These are phyloP conservation scores for Anastatus disparis DNA, from an alignment of 1,140 invertebrate genomes.

Conservation along the genomic window DNA sequence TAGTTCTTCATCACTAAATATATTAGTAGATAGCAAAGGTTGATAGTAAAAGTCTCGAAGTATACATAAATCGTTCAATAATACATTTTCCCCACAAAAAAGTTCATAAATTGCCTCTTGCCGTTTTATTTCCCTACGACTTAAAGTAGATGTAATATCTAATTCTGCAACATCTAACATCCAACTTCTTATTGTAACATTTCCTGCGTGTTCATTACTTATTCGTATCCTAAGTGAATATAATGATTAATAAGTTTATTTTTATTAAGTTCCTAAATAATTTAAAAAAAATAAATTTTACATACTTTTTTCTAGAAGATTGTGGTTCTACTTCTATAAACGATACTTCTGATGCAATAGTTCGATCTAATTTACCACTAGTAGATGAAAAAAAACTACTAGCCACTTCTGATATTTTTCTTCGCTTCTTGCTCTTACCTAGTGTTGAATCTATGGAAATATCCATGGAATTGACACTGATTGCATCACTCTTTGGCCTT, in stretches of 20 bases:
- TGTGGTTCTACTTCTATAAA: conserved; percentile 51
- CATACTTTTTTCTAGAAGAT: conserved; percentile 44
- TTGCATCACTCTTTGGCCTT: conserved; percentile 58
- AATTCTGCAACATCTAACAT: conserved; percentile 53
- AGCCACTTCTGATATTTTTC: conserved; percentile 61
- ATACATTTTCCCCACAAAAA: conserved; percentile 68
- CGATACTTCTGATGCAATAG: conserved; percentile 50
- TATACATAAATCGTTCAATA: conserved; percentile 67
- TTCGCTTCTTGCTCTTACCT: conserved; percentile 57
- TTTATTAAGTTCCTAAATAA: too few species aligned
- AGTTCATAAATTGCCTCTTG: conserved; percentile 69
- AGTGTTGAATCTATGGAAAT: conserved; percentile 56
- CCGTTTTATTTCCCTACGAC: conserved; percentile 53
- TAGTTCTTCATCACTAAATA: conserved; percentile 65
- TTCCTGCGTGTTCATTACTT: conserved; percentile 47
- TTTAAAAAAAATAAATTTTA: not conserved
- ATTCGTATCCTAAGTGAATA: conserved; percentile 39
- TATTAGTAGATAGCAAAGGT: conserved; percentile 63
- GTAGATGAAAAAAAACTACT: conserved; percentile 56
- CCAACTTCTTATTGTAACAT: conserved; percentile 56
- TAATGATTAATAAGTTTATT: not conserved
- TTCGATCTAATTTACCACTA: conserved; percentile 45
- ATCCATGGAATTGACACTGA: conserved; percentile 59
- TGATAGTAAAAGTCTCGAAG: conserved; percentile 67
- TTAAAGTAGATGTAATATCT: conserved; percentile 45